Conservation (phyloP, 2,797 vertebrate genomes). For the Stomatorhinus walkeri region DNA sequence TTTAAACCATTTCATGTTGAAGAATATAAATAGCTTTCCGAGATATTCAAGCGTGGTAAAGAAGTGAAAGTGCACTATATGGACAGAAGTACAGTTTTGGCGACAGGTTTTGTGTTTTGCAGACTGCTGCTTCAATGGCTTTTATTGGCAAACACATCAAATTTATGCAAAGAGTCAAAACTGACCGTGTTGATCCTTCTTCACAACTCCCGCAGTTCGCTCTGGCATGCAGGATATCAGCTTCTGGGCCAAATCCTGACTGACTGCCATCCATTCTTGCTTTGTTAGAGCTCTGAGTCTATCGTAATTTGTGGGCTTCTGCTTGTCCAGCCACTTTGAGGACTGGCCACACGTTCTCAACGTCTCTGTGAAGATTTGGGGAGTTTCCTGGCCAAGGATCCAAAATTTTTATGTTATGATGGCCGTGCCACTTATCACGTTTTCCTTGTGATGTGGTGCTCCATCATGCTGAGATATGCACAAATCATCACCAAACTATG, state of each 20-base stretch:
- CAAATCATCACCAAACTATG: not conserved
- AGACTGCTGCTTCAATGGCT: not conserved
- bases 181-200: not conserved
- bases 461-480: not conserved
- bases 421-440: not conserved
- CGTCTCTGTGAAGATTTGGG: not conserved
- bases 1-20: not conserved
- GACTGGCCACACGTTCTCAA: not conserved
- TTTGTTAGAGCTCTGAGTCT: not conserved
- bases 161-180: not conserved
- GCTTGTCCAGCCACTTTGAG: not conserved
- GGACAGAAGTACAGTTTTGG: no score
- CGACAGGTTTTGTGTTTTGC: not conserved
- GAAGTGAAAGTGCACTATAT: not conserved
- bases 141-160: not conserved
- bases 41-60: not conserved
- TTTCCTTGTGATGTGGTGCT: not conserved
- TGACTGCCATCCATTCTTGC: not conserved
- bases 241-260: no score
- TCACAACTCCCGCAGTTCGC: not conserved
- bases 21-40: not conserved
- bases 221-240: not conserved
- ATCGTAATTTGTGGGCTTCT: not conserved
- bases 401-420: no score
- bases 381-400: not conserved